Evolutionary conservation across 2,888 invertebrate genomes (phyloP), one percentile per base, ranked within the genome.

Genomic region (Rhagophthalmus giganteus): DNA sequence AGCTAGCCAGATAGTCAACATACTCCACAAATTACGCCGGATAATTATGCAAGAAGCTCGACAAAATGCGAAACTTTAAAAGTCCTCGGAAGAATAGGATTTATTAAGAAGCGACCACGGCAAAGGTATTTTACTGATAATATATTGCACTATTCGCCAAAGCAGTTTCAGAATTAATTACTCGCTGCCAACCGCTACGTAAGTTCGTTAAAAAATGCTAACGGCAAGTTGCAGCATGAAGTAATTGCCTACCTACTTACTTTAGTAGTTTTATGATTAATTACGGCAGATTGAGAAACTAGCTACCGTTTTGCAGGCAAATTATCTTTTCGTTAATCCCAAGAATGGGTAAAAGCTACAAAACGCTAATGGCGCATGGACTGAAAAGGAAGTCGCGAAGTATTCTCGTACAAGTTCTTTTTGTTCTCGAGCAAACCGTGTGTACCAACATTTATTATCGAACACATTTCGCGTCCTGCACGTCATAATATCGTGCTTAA

Each of bases 1-100:
- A 50, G 24, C 10, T 6, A 24, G 16, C 26, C 16, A 16, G 42
- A 35, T 39, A 42, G 37, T 13, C 10, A 28, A 10, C 27, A 28
- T 38, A 28, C 11, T 38, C 27, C 14, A 45, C 30, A 45, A 37
- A 37, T 45, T 40, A 35, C 28, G n/a, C 24, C 5, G 40, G 11
- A 28, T 49, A 49, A 41, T 51, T 38, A 38, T 50, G 44, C 39
- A 44, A 28, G 44, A 49, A 32, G 37, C 25, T 30, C 28, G 35
- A 13, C 20, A 35, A 45, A 45, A 28, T 35, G 45, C 27, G 30
- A 9, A 35, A 47, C 25, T 47, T 47, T 47, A 47, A 47, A 47
- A 39, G 26, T 3, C 39, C n/a, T n/a, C 31, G 39, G 38, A 47
- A 47, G 46, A 38, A 39, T 26, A 27, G 39, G 39, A 47, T 47